These are phyloP conservation scores for Oreortyx pictus DNA, from an alignment of 2,797 vertebrate genomes.

Conservation along the genomic window DNA sequence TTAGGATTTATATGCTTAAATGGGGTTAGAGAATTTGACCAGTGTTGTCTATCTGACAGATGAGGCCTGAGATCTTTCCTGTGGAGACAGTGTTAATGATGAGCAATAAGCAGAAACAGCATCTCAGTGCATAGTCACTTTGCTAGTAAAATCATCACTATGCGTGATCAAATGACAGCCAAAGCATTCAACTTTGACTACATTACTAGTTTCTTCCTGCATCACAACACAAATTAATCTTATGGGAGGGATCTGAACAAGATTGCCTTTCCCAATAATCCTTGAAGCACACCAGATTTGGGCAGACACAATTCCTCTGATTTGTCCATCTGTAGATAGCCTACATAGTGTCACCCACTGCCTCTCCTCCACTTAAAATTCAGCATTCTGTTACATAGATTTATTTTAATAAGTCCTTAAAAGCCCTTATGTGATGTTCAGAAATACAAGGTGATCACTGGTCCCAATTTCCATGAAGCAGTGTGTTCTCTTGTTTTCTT, in stretches of 20 bases:
- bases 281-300: background rate
- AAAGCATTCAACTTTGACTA: constrained; percentile 2
- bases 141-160: constrained; percentile 56
- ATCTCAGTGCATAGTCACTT: constrained; percentile 16
- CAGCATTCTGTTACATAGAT: background rate
- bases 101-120: constrained; percentile 8
- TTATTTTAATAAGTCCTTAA: background rate
- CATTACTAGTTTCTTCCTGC: background rate
- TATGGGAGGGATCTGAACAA: background rate
- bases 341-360: background rate
- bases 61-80: background rate
- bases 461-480: background rate
- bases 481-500: background rate
- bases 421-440: background rate
- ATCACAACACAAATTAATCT: background rate
- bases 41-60: background rate
- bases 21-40: background rate
- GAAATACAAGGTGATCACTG: background rate
- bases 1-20: background rate
- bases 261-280: background rate
- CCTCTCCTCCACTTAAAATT: background rate
- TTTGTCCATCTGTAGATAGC: background rate
- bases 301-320: background rate
- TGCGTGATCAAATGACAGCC: background rate
- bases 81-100: background rate